Conservation (phyloP, 2,888 invertebrate species). For the Papilio elwesi region DNA sequence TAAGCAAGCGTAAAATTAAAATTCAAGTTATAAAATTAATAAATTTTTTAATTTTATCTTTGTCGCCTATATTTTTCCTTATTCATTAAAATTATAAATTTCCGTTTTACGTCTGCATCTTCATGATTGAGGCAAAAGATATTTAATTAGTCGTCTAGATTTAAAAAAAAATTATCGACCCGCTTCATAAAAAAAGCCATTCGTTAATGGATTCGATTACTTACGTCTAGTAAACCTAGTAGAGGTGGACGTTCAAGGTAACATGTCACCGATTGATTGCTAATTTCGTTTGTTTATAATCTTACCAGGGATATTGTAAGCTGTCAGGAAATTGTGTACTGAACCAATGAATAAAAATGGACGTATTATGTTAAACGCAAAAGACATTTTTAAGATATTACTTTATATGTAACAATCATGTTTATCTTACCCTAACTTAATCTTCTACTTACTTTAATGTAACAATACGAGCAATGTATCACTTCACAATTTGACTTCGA, state of each 20-base stretch:
- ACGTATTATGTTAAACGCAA: background rate
- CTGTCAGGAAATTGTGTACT: background rate
- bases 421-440: no score
- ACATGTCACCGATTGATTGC: background rate
- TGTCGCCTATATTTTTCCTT: no score
- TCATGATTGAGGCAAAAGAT: background rate
- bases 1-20: no score
- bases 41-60: no score
- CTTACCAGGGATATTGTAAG: background rate
- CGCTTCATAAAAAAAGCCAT: background rate
- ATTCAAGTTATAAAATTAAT: no score
- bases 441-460: no score
- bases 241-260: constrained; percentile 46
- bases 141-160: background rate
- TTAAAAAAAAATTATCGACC: background rate
- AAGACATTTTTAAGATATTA: no score
- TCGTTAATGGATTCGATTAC: constrained; percentile 43
- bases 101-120: background rate
- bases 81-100: no score
- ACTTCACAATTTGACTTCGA: no score
- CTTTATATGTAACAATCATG: no score
- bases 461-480: no score
- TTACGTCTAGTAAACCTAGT: constrained; percentile 41
- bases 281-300: background rate
- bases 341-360: background rate